Evolutionary conservation across 1,140 invertebrate species (phyloP), one percentile per base, ranked within the genome.

Genomic region (Atta colombica): DNA sequence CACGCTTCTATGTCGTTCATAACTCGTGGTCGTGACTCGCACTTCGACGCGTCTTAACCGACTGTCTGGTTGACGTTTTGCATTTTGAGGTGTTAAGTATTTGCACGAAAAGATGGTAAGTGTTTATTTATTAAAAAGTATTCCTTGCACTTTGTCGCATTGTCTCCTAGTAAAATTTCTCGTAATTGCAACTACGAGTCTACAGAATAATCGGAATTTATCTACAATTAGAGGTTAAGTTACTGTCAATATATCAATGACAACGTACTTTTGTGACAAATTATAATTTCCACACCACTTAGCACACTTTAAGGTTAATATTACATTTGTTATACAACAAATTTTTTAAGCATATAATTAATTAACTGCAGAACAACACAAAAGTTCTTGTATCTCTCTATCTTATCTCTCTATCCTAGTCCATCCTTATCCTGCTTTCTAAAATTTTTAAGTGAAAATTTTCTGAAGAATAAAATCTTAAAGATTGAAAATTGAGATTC

Each of bases 171-270:
- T 31, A 10, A 2, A 0, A 28, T 58, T 28, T 72, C 14, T 61
- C 10, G 60, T n/a, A n/a, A 53, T 7, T 39, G 28, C 61, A 14
- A 61, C 8, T 21, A 6, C n/a, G 3, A 60, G 4, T 10, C 1
- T 35, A 3, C 2, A 4, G 45, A 28, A n/a, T 2, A 53, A 39
- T 7, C 5, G 4, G 3, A 10, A 0, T n/a, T 14, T 12, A 49
- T 16, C 14, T 14, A 25, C 21, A 16, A 16, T 14, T 7, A 5
- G 14, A 90, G 90, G 91, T 93, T 93, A 93, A 86, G 84, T 90
- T 90, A 51, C 55, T 92, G 87, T 90, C 85, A 89, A 74, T 68
- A 51, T 8, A 66, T 49, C n/a, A 53, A 92, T 93, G 92, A 93
- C 90, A 91, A 58, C 91, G 92, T 92, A 93, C 2, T 66, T 89